Evolutionary conservation across 1,140 invertebrate genomes (phyloP).

Genomic region (Aporrectodea caliginosa): DNA sequence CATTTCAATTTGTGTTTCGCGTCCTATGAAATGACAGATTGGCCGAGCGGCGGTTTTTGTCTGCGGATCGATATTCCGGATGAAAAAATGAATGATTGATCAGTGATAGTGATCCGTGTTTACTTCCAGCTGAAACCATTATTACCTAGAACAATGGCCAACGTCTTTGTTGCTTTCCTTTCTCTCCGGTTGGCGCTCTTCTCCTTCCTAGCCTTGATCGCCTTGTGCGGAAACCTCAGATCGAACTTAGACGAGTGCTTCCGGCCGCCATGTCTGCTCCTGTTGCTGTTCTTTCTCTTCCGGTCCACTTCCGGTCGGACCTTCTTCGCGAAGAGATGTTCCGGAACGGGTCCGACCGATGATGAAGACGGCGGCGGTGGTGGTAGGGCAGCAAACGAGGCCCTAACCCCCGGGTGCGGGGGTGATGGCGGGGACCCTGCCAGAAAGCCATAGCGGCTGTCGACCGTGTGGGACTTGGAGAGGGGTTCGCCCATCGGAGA

Average conservation of each 20-base stretch:
- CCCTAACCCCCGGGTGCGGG: too few relatives aligned
- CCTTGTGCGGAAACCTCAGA: slow-evolving; percentile 47
- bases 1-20: not conserved
- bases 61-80: not conserved
- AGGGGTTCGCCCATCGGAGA: not conserved
- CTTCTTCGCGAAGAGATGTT: not conserved
- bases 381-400: too few relatives aligned
- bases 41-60: not conserved
- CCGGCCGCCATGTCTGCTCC: not conserved
- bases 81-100: not conserved
- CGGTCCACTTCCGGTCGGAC: not conserved
- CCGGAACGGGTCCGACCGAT: not conserved
- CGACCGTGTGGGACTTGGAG: not conserved
- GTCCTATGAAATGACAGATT: not conserved
- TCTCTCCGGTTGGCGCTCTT: slow-evolving; percentile 6
- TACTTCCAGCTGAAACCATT: too few relatives aligned
- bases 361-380: not conserved
- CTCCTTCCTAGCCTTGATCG: slow-evolving; percentile 37
- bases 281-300: not conserved
- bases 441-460: not conserved
- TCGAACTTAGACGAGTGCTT: slow-evolving; percentile 65
- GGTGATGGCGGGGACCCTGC: not conserved
- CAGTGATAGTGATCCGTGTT: too few relatives aligned
- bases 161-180: slow-evolving; percentile 17
- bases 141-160: slow-evolving; percentile 36